Base-by-base conservation (phyloP, 2,888 invertebrate genomes). In the Drosophila borealis region DNA sequence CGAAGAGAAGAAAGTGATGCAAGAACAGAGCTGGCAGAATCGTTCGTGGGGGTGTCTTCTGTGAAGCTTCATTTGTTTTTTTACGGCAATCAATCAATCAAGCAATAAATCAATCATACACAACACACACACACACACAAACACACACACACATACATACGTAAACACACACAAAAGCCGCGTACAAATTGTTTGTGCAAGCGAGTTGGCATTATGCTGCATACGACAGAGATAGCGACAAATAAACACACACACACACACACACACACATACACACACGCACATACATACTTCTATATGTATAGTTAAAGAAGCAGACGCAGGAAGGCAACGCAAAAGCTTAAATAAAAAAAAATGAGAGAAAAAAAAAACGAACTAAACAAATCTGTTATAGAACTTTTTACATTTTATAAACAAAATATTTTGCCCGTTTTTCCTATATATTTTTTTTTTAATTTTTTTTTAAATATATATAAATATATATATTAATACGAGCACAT, bases 321-420 rank as follows among this genome's bases (percentile, higher is more conserved):
- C 56, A 51, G 61, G 29, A 77, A 69, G 44, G 45, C 56, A 73
- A 73, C 54, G 41, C 49, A 39, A 67, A 68, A 74, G 60, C 65
- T 71, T 74, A 55, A 62, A 73, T 61, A 67, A 77, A 61, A 63
- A 33, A 37, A 39, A 36, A 25, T 37, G 36, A 54, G 11, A 41
- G 42, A 48, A 64, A 21, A 41, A 55, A 41, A 66, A 57, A 46
- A 54, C 9, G 13, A 70, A 45, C 36, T 36, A 54, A 72, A 65
- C 61, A 46, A 74, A 59, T 57, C 44, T 74, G 80, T 79, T 79
- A 63, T 79, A 78, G 63, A 68, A 74, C 61, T 74, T 75, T 74
- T 73, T 73, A 74, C 46, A 75, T 56, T 60, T 77, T 77, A 74
- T 72, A 29, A 77, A 61, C 42, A 25, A 48, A 45, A 66, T 56